phyloP scores from a whole-genome alignment of 1,140 invertebrate species.

The Calephelis virginiensis region DNA sequence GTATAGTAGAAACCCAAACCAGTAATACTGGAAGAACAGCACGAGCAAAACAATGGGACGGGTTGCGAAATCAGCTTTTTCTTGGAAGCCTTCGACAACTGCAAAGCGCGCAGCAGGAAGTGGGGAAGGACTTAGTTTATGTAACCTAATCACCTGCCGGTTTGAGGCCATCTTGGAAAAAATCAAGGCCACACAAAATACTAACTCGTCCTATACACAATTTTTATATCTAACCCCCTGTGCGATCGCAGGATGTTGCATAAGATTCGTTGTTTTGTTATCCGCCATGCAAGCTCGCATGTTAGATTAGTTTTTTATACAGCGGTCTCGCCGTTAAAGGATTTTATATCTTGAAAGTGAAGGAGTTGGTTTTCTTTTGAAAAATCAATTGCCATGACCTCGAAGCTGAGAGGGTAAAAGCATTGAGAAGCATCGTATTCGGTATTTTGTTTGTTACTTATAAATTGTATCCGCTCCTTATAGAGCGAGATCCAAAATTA shows the following conservation, averaged over 20 bases:
- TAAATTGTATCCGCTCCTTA: conserved; percentile 31
- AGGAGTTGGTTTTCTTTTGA: conserved; percentile 31
- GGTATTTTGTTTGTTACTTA: conserved; percentile 26
- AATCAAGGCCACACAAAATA: conserved; percentile 70
- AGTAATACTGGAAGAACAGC: conserved; percentile 58
- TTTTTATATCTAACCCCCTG: conserved; percentile 61
- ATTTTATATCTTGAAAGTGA: conserved; percentile 49
- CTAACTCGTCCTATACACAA: conserved; percentile 50
- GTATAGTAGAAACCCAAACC: conserved; percentile 36
- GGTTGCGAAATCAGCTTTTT: conserved; percentile 69
- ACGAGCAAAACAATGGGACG: conserved; percentile 64
- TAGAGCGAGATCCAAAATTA: no score
- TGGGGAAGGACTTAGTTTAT: conserved; percentile 75
- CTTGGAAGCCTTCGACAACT: conserved; percentile 73
- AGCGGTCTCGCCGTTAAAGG: conserved; percentile 42
- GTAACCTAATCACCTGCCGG: conserved; percentile 77
- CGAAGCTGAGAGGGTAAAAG: conserved; percentile 23
- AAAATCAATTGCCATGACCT: conserved; percentile 18
- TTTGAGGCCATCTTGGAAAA: conserved; percentile 70
- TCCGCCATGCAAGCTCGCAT: conserved; percentile 63
- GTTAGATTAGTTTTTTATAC: conserved; percentile 72
- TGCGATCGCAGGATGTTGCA: conserved; percentile 72
- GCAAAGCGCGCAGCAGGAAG: conserved; percentile 73
- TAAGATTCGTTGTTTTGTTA: conserved; percentile 74
- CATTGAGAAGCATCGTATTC: conserved; percentile 25